phyloP scores from a whole-genome alignment of 2,888 invertebrate genomes.

The Lymantria monacha region DNA sequence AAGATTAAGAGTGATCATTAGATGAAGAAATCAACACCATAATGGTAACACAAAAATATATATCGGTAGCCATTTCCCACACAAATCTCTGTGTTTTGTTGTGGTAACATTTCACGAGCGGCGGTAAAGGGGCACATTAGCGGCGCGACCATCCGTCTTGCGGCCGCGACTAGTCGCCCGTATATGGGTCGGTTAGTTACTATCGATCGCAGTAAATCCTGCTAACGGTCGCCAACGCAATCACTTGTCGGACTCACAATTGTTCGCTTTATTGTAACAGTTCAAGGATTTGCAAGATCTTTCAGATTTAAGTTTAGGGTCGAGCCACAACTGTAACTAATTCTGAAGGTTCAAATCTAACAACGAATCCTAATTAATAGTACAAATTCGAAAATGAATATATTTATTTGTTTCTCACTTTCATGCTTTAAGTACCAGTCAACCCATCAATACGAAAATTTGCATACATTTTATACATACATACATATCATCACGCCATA shows the following conservation, averaged over 20 bases:
- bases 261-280: constrained; percentile 41
- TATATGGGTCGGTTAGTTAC: constrained; percentile 43
- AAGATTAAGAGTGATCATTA: constrained; percentile 1
- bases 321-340: background rate
- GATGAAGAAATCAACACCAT: constrained; percentile 10
- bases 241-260: constrained; percentile 41
- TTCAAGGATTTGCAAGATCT: constrained; percentile 18
- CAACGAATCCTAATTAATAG: no score
- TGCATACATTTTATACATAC: no score
- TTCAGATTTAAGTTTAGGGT: constrained; percentile 5
- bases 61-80: constrained; percentile 33
- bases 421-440: no score
- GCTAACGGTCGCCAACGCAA: constrained; percentile 41
- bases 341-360: background rate
- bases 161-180: constrained; percentile 25
- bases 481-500: no score
- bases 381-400: no score
- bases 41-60: constrained; percentile 10
- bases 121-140: constrained; percentile 39
- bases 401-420: no score
- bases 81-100: constrained; percentile 33
- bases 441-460: no score
- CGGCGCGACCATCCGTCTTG: constrained; percentile 44
- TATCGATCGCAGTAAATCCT: constrained; percentile 51
- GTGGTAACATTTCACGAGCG: constrained; percentile 33